Conservation (phyloP, 2,888 invertebrate genomes). For the Prosopocoilus inquinatus region DNA sequence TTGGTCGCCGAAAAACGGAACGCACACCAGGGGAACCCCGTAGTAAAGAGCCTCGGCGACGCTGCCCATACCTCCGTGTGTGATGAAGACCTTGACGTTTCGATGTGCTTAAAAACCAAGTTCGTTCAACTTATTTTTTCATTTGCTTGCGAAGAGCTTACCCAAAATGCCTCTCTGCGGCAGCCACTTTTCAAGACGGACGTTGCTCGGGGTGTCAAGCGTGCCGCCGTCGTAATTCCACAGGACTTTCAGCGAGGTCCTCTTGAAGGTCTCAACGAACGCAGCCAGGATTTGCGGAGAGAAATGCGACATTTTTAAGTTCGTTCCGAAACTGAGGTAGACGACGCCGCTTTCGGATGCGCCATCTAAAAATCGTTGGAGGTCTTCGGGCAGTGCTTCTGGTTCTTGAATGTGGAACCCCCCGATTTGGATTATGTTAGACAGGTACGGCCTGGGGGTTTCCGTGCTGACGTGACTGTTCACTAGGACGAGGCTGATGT, state of each 20-base stretch:
- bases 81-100: slow-evolving; percentile 57
- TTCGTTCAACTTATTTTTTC: neutral
- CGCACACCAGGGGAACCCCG: slow-evolving; percentile 27
- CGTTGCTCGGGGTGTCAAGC: slow-evolving; percentile 56
- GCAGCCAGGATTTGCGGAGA: slow-evolving; percentile 24
- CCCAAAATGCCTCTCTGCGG: slow-evolving; percentile 54
- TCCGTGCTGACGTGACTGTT: slow-evolving; percentile 37
- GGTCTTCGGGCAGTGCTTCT: slow-evolving; percentile 22
- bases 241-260: slow-evolving; percentile 59
- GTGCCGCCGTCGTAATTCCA: slow-evolving; percentile 63
- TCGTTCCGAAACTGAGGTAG: slow-evolving; percentile 34
- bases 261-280: slow-evolving; percentile 57
- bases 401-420: slow-evolving; percentile 36
- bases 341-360: slow-evolving; percentile 31
- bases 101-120: slow-evolving; percentile 49
- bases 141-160: slow-evolving; percentile 6
- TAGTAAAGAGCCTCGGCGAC: slow-evolving; percentile 54
- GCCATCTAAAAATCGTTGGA: slow-evolving; percentile 30
- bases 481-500: slow-evolving; percentile 31
- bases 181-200: slow-evolving; percentile 62
- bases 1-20: slow-evolving; percentile 31
- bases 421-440: slow-evolving; percentile 38
- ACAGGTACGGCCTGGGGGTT: slow-evolving; percentile 34
- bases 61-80: slow-evolving; percentile 59
- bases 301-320: slow-evolving; percentile 25